These are phyloP conservation scores for Nothoprocta perdicaria DNA, from an alignment of 2,113 vertebrate genomes.

Conservation along the genomic window DNA sequence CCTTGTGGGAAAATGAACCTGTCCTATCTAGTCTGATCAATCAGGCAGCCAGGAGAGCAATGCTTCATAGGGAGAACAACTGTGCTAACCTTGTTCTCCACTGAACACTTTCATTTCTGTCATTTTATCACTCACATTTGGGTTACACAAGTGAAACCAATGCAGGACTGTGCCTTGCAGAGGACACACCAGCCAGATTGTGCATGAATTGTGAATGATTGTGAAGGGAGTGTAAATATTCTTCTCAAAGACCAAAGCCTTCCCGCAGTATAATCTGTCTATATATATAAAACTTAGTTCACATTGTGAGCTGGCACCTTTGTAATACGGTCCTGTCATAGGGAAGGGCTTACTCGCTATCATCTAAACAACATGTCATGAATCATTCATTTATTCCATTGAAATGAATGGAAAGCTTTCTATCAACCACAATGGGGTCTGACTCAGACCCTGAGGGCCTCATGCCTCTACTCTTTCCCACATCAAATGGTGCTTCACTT, in stretches of 20 bases:
- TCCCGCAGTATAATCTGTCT: not conserved
- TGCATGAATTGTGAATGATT: not conserved
- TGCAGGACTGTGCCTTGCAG: not conserved
- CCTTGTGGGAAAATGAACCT: not conserved
- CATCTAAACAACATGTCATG: not conserved
- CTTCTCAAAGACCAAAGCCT: conserved; percentile 39
- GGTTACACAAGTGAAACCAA: not conserved
- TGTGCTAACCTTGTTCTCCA: not conserved
- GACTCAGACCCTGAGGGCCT: not conserved
- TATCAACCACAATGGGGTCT: not conserved
- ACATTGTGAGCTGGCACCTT: not conserved
- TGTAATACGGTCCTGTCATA: conserved; percentile 3
- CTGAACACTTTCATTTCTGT: not conserved
- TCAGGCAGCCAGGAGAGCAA: not conserved
- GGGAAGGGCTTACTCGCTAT: not conserved
- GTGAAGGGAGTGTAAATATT: conserved; percentile 3
- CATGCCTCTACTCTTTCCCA: not conserved
- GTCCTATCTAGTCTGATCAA: not conserved
- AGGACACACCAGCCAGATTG: not conserved
- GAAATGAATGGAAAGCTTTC: not conserved
- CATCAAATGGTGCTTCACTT: not conserved
- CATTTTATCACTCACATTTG: not conserved
- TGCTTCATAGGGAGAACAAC: not conserved
- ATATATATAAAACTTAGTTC: not conserved
- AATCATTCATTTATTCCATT: not conserved